These are phyloP conservation scores for Myripristis jacobus DNA, from an alignment of 2,797 vertebrate species.

Conservation along the genomic window DNA sequence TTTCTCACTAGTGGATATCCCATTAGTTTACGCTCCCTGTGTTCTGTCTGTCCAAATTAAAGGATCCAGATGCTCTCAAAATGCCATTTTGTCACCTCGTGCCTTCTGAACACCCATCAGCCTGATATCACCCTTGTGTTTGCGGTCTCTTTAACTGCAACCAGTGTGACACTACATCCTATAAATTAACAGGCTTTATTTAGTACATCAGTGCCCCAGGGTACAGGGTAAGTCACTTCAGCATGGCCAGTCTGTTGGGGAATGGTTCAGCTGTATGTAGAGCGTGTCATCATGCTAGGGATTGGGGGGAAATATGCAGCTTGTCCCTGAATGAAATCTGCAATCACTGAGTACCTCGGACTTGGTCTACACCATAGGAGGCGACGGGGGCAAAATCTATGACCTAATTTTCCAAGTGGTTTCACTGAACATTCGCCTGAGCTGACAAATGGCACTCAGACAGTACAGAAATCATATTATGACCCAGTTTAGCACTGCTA, in stretches of 20 bases:
- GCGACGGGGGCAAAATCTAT: not conserved
- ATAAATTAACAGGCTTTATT: slow-evolving; percentile 36
- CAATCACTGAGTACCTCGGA: not conserved
- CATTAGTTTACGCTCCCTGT: too few species aligned
- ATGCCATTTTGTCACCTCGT: not conserved
- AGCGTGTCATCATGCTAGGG: slow-evolving; percentile 26
- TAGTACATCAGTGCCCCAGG: slow-evolving; percentile 29
- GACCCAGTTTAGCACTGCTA: slow-evolving; percentile 5
- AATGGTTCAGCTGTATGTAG: slow-evolving; percentile 48
- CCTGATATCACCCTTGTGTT: slow-evolving; percentile 17
- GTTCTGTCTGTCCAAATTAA: too few species aligned
- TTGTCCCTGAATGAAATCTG: slow-evolving; percentile 35
- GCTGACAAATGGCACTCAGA: not conserved
- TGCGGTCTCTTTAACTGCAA: slow-evolving; percentile 47
- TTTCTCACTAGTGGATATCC: too few species aligned
- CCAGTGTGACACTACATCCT: not conserved
- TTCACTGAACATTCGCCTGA: slow-evolving; percentile 13
- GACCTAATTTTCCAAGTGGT: slow-evolving; percentile 38
- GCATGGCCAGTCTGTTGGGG: slow-evolving; percentile 22
- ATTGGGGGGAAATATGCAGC: not conserved
- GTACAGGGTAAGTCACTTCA: slow-evolving; percentile 45
- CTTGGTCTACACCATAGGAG: not conserved
- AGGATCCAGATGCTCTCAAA: too few species aligned
- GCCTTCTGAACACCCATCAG: not conserved
- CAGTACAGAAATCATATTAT: not conserved